These are phyloP conservation scores for Edolisoma coerulescens DNA, from an alignment of 2,113 vertebrate species.

Conservation along the genomic window DNA sequence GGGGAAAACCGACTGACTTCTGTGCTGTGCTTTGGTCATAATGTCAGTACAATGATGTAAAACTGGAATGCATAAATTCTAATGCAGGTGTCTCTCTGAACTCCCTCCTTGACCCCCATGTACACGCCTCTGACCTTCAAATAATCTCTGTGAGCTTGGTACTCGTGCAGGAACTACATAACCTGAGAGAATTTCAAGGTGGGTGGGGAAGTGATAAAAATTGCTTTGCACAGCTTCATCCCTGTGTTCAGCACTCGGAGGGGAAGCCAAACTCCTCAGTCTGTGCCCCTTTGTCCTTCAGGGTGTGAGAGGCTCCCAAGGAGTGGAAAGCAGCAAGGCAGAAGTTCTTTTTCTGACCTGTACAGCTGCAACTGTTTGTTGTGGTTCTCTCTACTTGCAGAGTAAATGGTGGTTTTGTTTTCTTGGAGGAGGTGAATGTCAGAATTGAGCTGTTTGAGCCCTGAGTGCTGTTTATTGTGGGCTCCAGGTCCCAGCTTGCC, in stretches of 20 bases:
- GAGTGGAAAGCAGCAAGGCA: neutral
- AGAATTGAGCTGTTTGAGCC: neutral
- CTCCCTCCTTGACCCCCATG: neutral
- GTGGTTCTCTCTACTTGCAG: neutral
- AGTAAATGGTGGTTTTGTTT: neutral
- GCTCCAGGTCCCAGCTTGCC: neutral
- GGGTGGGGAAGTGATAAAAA: neutral
- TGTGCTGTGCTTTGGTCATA: neutral
- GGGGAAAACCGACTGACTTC: neutral
- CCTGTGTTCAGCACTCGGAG: neutral
- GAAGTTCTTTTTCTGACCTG: neutral
- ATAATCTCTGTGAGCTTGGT: neutral
- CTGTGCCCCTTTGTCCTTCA: neutral
- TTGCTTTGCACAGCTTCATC: neutral
- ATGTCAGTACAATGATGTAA: neutral
- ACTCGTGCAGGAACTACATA: neutral
- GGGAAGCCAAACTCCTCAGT: neutral
- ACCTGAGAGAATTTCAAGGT: neutral
- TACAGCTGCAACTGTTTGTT: neutral
- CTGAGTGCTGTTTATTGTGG: neutral
- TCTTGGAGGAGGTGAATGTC: neutral
- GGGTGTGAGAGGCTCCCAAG: neutral
- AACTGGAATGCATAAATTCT: neutral
- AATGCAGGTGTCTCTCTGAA: neutral
- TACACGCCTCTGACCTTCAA: neutral